Evolutionary conservation across 1,140 invertebrate species (phyloP).

Genomic region (Drusus annulatus): DNA sequence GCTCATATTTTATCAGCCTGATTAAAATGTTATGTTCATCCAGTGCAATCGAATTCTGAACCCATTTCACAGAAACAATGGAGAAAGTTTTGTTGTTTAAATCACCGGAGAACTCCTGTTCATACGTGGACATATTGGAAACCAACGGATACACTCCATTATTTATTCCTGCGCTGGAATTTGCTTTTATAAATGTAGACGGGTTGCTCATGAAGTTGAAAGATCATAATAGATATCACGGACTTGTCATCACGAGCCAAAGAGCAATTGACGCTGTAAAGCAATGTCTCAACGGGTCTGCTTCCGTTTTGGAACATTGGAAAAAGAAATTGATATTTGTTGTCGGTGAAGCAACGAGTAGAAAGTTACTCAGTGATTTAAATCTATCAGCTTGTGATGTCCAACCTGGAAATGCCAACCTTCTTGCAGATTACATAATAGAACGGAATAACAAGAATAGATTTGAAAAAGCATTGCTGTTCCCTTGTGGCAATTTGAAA

Average conservation of each 20-base stretch:
- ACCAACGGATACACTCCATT: conserved; percentile 33
- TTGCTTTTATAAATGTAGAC: conserved; percentile 65
- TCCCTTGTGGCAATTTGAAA: conserved; percentile 69
- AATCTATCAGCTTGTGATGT: conserved; percentile 62
- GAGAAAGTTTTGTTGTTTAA: conserved; percentile 43
- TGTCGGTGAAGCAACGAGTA: conserved; percentile 66
- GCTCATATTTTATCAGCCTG: neutral
- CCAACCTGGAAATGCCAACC: conserved; percentile 66
- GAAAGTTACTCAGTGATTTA: conserved; percentile 60
- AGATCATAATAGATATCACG: conserved; percentile 57
- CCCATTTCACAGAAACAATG: conserved; percentile 29
- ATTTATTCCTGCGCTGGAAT: conserved; percentile 60
- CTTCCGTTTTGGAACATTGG: conserved; percentile 60
- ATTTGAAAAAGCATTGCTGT: conserved; percentile 65
- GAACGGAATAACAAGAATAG: conserved; percentile 59
- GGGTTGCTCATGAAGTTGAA: conserved; percentile 61
- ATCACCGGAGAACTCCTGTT: conserved; percentile 33
- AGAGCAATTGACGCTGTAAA: conserved; percentile 64
- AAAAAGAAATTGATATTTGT: conserved; percentile 65
- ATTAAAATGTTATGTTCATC: neutral
- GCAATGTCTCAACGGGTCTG: conserved; percentile 55
- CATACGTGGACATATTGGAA: conserved; percentile 37
- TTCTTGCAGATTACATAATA: conserved; percentile 65
- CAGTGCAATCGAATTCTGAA: neutral
- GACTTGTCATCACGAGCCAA: conserved; percentile 68